A percentile compares a stretch with the other conserved stretches of the same genome.
Evolutionary conservation across 2,888 invertebrate genomes (phyloP).

Genomic region (Eupithecia vulgata): DNA sequence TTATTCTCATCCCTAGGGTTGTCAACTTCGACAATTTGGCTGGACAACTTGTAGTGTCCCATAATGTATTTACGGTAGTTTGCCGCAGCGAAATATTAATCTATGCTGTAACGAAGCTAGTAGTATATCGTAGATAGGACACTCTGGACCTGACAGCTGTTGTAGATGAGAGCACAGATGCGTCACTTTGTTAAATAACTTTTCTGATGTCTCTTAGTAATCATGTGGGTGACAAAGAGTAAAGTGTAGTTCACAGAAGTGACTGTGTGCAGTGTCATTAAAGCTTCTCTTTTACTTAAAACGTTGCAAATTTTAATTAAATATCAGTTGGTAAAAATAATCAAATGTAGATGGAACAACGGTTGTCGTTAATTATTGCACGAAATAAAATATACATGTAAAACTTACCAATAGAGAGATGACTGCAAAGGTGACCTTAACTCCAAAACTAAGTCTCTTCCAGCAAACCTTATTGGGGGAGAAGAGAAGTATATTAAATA

Average conservation of each 20-base stretch:
- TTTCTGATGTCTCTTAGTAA: constrained; percentile 8
- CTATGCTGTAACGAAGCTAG: constrained; percentile 70
- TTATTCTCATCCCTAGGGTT: constrained; percentile 63
- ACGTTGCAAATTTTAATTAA: not conserved
- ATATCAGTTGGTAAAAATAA: not conserved
- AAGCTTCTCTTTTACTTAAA: not conserved
- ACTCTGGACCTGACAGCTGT: constrained; percentile 4
- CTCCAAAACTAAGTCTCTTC: too few species aligned
- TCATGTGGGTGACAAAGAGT: not conserved
- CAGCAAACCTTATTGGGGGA: too few species aligned
- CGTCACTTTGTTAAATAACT: constrained; percentile 18
- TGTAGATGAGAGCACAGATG: constrained; percentile 21
- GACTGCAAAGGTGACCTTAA: too few species aligned
- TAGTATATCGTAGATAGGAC: not conserved
- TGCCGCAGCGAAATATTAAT: constrained; percentile 82
- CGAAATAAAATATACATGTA: too few species aligned
- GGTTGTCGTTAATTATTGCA: not conserved
- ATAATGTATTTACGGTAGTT: constrained; percentile 82
- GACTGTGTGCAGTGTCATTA: not conserved
- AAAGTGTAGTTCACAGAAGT: constrained; percentile 1
- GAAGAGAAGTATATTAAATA: too few species aligned
- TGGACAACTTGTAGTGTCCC: constrained; percentile 72
- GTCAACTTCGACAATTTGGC: constrained; percentile 79
- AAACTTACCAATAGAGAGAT: too few species aligned
- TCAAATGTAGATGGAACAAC: not conserved